A percentile compares a stretch with the other conserved stretches of the same genome.
phyloP scores from a whole-genome alignment of 2,113 vertebrate species.

The Alligator sinensis region DNA sequence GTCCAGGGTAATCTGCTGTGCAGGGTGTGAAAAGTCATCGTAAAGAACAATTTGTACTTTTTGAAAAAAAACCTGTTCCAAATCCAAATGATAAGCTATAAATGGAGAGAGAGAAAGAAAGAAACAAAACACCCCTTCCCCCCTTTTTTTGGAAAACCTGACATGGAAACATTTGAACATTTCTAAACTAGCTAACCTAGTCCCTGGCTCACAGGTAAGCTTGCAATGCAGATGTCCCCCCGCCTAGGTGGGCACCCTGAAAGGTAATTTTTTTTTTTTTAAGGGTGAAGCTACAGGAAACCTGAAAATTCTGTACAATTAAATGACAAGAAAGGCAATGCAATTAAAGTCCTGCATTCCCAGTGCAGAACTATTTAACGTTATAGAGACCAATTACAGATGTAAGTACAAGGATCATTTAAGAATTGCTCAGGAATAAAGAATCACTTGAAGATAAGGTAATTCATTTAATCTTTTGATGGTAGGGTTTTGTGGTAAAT shows the following conservation, averaged over 20 bases:
- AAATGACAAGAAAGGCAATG: not conserved
- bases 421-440: slow-evolving; percentile 57
- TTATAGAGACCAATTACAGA: slow-evolving; percentile 50
- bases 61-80: not conserved
- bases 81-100: not conserved
- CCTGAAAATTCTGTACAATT: not conserved
- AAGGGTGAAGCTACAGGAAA: not conserved
- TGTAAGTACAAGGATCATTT: slow-evolving; percentile 25
- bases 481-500: slow-evolving; percentile 56
- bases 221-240: not conserved
- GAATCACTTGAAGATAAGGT: slow-evolving; percentile 61
- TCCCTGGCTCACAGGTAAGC: not conserved
- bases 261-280: no score
- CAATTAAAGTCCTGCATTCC: slow-evolving; percentile 9
- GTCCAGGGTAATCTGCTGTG: not conserved
- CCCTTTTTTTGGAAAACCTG: not conserved
- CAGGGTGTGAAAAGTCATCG: not conserved
- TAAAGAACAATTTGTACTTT: not conserved
- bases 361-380: not conserved
- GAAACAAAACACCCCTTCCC: no score
- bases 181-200: not conserved
- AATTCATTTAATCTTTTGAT: slow-evolving; percentile 72
- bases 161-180: no score
- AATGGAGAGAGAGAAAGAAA: not conserved
- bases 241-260: no score